Percentiles rank a stretch among this genome's conserved stretches.
phyloP scores from a whole-genome alignment of 2,888 invertebrate species.

The Scaptomyza flava region DNA sequence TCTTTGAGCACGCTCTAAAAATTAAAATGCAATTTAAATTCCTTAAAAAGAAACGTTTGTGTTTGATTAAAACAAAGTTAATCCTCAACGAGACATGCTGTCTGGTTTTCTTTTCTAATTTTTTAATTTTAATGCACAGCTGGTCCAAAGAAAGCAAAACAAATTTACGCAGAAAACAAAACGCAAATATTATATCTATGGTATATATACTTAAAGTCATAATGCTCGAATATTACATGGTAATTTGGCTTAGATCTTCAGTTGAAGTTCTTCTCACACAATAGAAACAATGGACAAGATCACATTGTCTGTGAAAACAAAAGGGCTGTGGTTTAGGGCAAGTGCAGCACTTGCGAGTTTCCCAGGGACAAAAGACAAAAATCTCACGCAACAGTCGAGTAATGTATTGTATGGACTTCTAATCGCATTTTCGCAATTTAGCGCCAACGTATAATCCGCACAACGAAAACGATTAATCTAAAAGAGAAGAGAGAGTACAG shows the following conservation, averaged over 20 bases:
- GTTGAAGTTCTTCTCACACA: constrained; percentile 10
- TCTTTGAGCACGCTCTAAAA: constrained; percentile 18
- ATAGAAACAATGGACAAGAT: constrained; percentile 33
- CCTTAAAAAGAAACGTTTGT: not conserved
- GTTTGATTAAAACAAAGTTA: constrained; percentile 15
- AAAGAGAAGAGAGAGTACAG: constrained; percentile 1
- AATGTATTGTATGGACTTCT: constrained; percentile 24
- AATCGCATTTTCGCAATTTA: constrained; percentile 79
- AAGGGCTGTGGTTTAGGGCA: constrained; percentile 33
- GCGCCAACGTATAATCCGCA: constrained; percentile 80
- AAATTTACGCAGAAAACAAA: constrained; percentile 47
- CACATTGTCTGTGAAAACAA: constrained; percentile 33
- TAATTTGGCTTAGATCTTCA: constrained; percentile 54
- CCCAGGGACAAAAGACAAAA: constrained; percentile 46
- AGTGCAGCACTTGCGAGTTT: constrained; percentile 36
- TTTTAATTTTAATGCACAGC: constrained; percentile 15
- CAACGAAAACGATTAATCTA: constrained; percentile 73
- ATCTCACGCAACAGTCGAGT: constrained; percentile 57
- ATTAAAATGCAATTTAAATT: constrained; percentile 2
- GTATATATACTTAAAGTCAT: constrained; percentile 23
- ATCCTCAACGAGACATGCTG: constrained; percentile 38
- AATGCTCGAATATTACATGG: constrained; percentile 72
- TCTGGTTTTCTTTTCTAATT: constrained; percentile 22
- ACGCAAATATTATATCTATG: constrained; percentile 22
- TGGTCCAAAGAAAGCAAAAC: constrained; percentile 25